Conservation (phyloP, 2,113 vertebrate genomes). For the Poicephalus meyeri region DNA sequence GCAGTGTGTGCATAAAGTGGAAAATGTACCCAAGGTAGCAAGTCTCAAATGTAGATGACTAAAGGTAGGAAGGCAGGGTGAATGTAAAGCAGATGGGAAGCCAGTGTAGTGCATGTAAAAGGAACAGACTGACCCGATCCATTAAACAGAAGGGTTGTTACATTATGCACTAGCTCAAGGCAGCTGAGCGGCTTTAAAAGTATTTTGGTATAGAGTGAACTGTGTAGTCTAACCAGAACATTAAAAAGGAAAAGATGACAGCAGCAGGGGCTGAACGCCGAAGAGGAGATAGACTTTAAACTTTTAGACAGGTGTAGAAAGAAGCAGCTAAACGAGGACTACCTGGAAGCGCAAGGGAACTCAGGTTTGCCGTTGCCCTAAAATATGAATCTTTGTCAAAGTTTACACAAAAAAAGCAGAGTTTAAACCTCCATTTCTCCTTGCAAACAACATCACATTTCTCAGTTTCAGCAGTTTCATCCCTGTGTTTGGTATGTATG, state of each 20-base stretch:
- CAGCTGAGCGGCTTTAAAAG: slow-evolving; percentile 12
- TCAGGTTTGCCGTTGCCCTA: neutral
- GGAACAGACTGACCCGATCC: slow-evolving; percentile 28
- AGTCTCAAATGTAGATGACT: neutral
- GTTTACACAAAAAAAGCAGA: neutral
- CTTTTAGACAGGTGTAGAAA: neutral
- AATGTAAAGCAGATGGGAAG: neutral
- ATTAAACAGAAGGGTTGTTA: slow-evolving; percentile 47
- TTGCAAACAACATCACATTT: neutral
- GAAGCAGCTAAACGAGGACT: neutral
- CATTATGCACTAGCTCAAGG: slow-evolving; percentile 56
- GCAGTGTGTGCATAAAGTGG: neutral
- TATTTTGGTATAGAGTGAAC: neutral
- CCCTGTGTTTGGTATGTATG: neutral
- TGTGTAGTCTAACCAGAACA: neutral
- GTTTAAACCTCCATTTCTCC: neutral
- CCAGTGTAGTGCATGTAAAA: slow-evolving; percentile 53
- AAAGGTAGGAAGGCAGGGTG: neutral
- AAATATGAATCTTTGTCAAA: neutral
- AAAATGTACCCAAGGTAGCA: neutral
- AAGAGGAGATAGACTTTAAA: neutral
- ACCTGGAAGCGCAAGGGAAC: neutral
- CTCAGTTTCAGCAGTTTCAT: neutral
- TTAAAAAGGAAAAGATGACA: slow-evolving; percentile 23
- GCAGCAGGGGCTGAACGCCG: neutral